phyloP scores from a whole-genome alignment of 2,888 invertebrate species.

The Blomia tropicalis region DNA sequence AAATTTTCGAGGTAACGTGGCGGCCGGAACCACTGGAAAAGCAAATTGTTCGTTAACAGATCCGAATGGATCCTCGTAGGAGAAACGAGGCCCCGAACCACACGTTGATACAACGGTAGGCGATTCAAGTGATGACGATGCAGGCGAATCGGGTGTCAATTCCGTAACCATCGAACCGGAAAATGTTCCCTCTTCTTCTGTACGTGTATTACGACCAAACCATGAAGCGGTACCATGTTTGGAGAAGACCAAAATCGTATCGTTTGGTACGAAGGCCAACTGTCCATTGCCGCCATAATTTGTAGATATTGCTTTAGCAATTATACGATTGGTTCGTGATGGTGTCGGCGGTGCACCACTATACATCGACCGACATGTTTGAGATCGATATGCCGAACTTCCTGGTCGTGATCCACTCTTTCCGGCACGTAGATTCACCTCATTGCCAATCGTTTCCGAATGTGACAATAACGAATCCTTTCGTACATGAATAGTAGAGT shows the following conservation, averaged over 20 bases:
- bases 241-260: slow-evolving; percentile 34
- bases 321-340: background rate
- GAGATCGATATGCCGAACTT: slow-evolving; percentile 3
- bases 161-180: slow-evolving; percentile 32
- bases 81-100: slow-evolving; percentile 14
- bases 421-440: background rate
- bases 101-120: background rate
- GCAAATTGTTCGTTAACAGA: background rate
- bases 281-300: slow-evolving; percentile 25
- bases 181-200: slow-evolving; percentile 34
- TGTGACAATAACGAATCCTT: slow-evolving; percentile 21
- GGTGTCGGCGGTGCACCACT: slow-evolving; percentile 6
- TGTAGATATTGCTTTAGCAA: slow-evolving; percentile 5
- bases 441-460: background rate
- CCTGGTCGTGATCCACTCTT: background rate
- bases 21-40: background rate
- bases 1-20: slow-evolving; percentile 6
- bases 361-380: background rate
- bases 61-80: slow-evolving; percentile 22
- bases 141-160: slow-evolving; percentile 21
- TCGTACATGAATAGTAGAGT: background rate
- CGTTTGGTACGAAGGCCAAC: slow-evolving; percentile 32
- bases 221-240: slow-evolving; percentile 33
- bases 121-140: background rate
- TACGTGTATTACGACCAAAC: slow-evolving; percentile 33